Conservation (phyloP, 1,140 invertebrate species). For the Aphaenogaster ashmeadi region DNA sequence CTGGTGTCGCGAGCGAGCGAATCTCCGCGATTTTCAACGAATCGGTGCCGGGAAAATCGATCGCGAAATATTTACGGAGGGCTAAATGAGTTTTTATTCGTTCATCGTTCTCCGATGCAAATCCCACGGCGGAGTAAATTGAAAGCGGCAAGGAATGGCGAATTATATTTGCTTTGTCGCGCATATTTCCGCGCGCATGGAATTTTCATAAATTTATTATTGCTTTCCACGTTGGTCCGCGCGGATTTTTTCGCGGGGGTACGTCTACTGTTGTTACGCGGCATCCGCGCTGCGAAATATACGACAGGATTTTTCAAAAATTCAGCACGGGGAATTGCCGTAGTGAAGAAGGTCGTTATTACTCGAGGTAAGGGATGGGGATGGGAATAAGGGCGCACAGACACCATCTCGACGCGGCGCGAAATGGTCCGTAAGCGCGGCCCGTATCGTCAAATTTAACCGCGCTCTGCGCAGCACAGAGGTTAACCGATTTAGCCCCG, state of each 20-base stretch:
- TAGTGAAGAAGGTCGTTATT: constrained; percentile 45
- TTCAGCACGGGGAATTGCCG: not conserved
- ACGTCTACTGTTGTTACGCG: not conserved
- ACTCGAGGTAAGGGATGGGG: constrained; percentile 20
- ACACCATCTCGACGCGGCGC: constrained; percentile 6
- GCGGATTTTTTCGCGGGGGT: not conserved
- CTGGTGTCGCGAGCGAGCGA: not conserved
- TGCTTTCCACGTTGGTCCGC: constrained; percentile 32
- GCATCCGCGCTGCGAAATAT: not conserved
- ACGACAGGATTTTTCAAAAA: constrained; percentile 55
- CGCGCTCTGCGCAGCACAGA: constrained; percentile 49
- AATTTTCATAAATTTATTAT: constrained; percentile 60
- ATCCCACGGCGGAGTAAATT: constrained; percentile 49
- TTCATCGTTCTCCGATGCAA: constrained; percentile 32
- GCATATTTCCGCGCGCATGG: constrained; percentile 40
- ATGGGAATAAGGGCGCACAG: constrained; percentile 9
- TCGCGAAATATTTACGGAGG: constrained; percentile 53
- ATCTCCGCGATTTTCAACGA: constrained; percentile 31
- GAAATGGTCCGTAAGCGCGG: constrained; percentile 41
- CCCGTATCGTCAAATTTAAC: constrained; percentile 68
- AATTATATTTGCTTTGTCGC: constrained; percentile 56
- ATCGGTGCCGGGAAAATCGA: constrained; percentile 23
- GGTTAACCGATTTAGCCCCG: constrained; percentile 75
- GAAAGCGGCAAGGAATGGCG: constrained; percentile 53
- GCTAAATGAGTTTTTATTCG: constrained; percentile 60